phyloP scores from a whole-genome alignment of 1,140 invertebrate genomes.

The Dryas iulia region DNA sequence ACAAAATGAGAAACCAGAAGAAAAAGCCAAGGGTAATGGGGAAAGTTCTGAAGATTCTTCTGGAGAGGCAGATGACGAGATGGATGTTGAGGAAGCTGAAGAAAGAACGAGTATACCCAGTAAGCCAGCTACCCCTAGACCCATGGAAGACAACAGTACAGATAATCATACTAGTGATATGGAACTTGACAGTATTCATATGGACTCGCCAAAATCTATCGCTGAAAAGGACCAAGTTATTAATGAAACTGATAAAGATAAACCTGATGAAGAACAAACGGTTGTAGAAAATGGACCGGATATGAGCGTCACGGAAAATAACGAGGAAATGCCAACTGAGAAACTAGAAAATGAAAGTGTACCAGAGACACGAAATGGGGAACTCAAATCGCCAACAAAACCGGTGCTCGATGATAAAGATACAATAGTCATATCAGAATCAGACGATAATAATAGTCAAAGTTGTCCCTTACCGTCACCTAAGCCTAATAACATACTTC shows the following conservation, averaged over 20 bases:
- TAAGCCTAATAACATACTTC: slow-evolving; percentile 49
- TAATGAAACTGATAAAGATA: slow-evolving; percentile 51
- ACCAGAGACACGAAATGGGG: slow-evolving; percentile 51
- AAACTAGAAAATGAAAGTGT: slow-evolving; percentile 39
- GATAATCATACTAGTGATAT: slow-evolving; percentile 74
- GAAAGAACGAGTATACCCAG: slow-evolving; percentile 55
- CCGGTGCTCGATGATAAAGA: slow-evolving; percentile 69
- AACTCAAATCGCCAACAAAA: slow-evolving; percentile 55
- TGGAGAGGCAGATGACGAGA: slow-evolving; percentile 83
- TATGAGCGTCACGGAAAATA: slow-evolving; percentile 32
- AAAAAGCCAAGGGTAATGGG: slow-evolving; percentile 80
- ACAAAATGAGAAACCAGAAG: slow-evolving; percentile 57
- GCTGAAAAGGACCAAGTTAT: slow-evolving; percentile 72
- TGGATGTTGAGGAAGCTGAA: slow-evolving; percentile 82
- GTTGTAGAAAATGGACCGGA: slow-evolving; percentile 39
- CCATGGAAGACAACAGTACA: slow-evolving; percentile 61
- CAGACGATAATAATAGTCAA: slow-evolving; percentile 77
- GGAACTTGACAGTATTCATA: slow-evolving; percentile 76
- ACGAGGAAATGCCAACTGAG: slow-evolving; percentile 25
- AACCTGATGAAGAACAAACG: slow-evolving; percentile 37
- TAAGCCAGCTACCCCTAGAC: slow-evolving; percentile 60
- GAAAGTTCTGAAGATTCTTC: slow-evolving; percentile 82
- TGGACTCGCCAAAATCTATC: slow-evolving; percentile 72
- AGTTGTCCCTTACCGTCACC: slow-evolving; percentile 73
- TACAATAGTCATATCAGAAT: slow-evolving; percentile 78